Conservation (phyloP, 2,888 invertebrate genomes). For the Apantesis nais region DNA sequence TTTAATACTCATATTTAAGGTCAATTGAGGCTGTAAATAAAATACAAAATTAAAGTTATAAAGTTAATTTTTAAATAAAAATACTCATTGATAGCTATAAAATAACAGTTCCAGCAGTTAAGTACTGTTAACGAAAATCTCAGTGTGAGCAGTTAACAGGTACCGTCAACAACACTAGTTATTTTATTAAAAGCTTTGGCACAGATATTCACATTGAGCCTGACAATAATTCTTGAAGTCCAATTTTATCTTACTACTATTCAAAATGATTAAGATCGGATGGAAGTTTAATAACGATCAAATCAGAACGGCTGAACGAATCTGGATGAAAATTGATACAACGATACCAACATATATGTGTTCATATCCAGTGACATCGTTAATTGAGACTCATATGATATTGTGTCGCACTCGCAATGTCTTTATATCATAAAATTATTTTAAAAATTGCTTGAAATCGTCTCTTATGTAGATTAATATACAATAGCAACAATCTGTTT, state of each 20-base stretch:
- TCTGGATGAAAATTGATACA: too few relatives aligned
- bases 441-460: too few relatives aligned
- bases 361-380: too few relatives aligned
- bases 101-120: conserved; percentile 11
- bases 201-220: background rate
- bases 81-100: background rate
- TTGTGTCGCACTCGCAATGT: too few relatives aligned
- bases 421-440: too few relatives aligned
- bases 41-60: background rate
- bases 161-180: conserved; percentile 30
- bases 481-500: too few relatives aligned
- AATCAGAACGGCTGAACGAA: too few relatives aligned
- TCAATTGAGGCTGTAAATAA: background rate
- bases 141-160: conserved; percentile 32
- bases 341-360: too few relatives aligned
- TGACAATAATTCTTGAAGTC: background rate
- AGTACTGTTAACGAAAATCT: conserved; percentile 34
- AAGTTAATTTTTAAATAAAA: background rate
- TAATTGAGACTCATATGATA: too few relatives aligned
- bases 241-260: background rate
- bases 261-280: background rate
- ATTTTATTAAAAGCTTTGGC: background rate
- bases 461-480: too few relatives aligned
- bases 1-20: background rate
- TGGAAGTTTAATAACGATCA: too few relatives aligned